Conservation (phyloP, 1,140 invertebrate genomes). For the Stegodyphus dumicola region DNA sequence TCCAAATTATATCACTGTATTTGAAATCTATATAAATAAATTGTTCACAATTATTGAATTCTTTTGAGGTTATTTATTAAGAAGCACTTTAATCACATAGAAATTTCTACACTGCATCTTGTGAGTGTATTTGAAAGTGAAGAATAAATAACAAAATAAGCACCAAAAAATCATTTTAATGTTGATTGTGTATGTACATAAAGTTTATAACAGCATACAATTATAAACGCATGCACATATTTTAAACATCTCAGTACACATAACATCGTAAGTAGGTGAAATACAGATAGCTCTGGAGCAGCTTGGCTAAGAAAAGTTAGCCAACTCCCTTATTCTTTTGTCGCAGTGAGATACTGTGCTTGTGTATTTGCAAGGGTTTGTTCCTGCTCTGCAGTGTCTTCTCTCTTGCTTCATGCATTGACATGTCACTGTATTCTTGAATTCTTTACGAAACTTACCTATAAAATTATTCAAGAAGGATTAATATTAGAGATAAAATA, state of each 20-base stretch:
- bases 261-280: no score
- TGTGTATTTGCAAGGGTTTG: constrained; percentile 39
- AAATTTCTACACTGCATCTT: no score
- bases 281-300: constrained; percentile 3
- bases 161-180: not conserved
- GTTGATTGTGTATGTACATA: not conserved
- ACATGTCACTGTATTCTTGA: constrained; percentile 57
- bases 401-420: constrained; percentile 23
- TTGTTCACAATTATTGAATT: no score
- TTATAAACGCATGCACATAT: no score
- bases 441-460: constrained; percentile 58
- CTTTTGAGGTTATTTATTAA: no score
- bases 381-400: not conserved
- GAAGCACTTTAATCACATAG: no score
- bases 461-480: not conserved
- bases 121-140: not conserved
- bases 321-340: constrained; percentile 28
- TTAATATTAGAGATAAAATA: no score
- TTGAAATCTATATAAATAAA: no score
- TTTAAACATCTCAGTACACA: no score
- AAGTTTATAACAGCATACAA: not conserved
- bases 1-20: no score
- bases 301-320: constrained; percentile 15
- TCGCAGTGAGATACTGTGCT: constrained; percentile 45
- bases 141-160: not conserved